Evolutionary conservation across 2,113 vertebrate genomes (phyloP).

Genomic region (Scortum barcoo): DNA sequence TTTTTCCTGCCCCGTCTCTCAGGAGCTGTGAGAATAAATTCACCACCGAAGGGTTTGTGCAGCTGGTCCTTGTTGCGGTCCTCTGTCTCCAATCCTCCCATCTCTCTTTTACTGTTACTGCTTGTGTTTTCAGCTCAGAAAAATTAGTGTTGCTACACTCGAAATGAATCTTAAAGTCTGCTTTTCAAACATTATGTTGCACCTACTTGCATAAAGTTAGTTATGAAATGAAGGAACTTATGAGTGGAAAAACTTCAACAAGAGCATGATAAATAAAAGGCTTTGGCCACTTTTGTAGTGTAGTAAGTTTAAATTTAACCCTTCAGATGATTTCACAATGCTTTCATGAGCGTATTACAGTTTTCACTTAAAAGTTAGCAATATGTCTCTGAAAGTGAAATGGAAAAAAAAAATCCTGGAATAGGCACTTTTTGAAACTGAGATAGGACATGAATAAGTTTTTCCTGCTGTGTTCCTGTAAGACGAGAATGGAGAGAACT

Average conservation of each 20-base stretch:
- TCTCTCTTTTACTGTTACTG: background rate
- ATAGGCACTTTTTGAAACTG: slow-evolving; percentile 15
- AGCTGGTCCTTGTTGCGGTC: slow-evolving; percentile 36
- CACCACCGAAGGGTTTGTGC: slow-evolving; percentile 47
- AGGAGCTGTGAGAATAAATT: slow-evolving; percentile 51
- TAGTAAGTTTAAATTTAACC: background rate
- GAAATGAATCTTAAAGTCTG: background rate
- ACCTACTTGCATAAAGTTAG: background rate
- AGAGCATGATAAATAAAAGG: background rate
- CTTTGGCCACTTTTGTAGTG: background rate
- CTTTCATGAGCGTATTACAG: background rate
- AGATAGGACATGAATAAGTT: slow-evolving; percentile 58
- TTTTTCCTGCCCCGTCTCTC: slow-evolving; percentile 40
- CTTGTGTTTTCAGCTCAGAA: background rate
- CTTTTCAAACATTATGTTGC: background rate
- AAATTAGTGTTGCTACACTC: background rate
- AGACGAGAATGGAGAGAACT: slow-evolving; percentile 52
- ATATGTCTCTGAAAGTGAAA: slow-evolving; percentile 19
- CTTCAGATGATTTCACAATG: background rate
- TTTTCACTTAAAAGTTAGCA: slow-evolving; percentile 4
- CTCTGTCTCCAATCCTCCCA: background rate
- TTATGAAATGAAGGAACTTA: background rate
- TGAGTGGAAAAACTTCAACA: background rate
- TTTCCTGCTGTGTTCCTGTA: slow-evolving; percentile 64
- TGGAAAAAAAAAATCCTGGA: slow-evolving; percentile 30